Base-by-base conservation (phyloP, 2,113 vertebrate species). In the Dissostichus mawsoni region DNA sequence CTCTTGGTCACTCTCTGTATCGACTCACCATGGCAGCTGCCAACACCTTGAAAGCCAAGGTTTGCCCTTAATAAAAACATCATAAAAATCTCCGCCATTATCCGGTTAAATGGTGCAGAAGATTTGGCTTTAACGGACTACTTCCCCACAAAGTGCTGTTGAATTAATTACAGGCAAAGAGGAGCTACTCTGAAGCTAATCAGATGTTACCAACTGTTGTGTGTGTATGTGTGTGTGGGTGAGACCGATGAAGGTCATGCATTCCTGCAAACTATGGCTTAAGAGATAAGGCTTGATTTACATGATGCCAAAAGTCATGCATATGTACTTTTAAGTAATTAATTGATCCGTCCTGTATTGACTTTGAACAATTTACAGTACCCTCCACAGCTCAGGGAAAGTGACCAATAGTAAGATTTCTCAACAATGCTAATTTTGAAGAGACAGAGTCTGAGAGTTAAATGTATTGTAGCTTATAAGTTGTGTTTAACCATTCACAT, bases 101-200 rank as follows among this genome's bases (percentile, higher is more conserved):
- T 90, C 84, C 80, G 29, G 92, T 92, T 92, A 95, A 94, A 94
- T 93, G 92, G 90, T 90, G 92, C 93, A 91, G 91, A 92, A 92
- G 92, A 94, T 92, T 92, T 82, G 74, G 65, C 81, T 90, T 82
- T 84, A 86, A 89, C 80, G 66, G 76, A 89, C 78, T 77, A 81
- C 85, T 76, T 79, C 71, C 82, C 89, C 74, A 90, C 76, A 77
- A 76, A 85, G 88, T 71, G 80, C 86, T 81, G 64, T 73, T 86
- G 80, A 91, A 92, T 93, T 93, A 94, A 95, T 95, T 92, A 87
- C 78, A 82, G 87, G 72, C 69, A 83, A 84, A 85, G 85, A 78
- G 84, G 82, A 86, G 87, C 71, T 78, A 69, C 84, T 88, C 86
- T 81, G 78, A 67, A 82, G 86, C 83, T 84, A 87, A 90, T 90